A percentile compares a stretch with the other conserved stretches of the same genome.
phyloP scores from a whole-genome alignment of 2,113 vertebrate genomes.

The Melanostigma gelatinosum region DNA sequence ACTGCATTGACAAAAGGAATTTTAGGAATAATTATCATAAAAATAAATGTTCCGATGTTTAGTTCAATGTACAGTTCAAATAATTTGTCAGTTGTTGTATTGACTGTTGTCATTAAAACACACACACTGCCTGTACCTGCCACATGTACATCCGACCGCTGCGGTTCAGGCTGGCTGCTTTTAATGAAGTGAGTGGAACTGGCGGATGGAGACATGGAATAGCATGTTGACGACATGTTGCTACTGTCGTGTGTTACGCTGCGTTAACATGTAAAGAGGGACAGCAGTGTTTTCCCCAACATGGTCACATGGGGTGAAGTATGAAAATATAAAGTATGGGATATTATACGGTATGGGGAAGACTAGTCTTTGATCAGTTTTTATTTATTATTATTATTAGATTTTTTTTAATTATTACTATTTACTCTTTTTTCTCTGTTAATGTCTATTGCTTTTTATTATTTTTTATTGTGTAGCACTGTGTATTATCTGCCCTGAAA shows the following conservation, averaged over 20 bases:
- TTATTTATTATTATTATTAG: too few species aligned
- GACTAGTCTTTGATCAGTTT: background rate
- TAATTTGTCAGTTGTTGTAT: too few species aligned
- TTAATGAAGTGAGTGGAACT: slow-evolving; percentile 1
- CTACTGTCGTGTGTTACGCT: background rate
- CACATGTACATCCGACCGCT: background rate
- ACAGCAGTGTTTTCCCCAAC: background rate
- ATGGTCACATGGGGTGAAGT: background rate
- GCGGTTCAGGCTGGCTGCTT: background rate
- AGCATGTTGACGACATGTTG: background rate
- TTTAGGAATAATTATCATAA: too few species aligned
- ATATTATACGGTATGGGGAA: background rate
- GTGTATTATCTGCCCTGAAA: too few species aligned
- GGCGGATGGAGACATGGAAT: background rate
- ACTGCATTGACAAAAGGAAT: too few species aligned
- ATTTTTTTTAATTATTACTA: too few species aligned
- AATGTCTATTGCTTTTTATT: too few species aligned
- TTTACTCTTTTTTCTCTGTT: too few species aligned
- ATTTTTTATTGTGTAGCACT: background rate
- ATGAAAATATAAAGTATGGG: background rate
- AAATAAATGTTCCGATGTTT: too few species aligned
- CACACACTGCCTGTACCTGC: too few species aligned
- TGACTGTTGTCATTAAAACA: too few species aligned
- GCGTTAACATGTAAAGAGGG: background rate
- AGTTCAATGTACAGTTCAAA: too few species aligned